phyloP scores from a whole-genome alignment of 2,113 vertebrate species.

The Ploceus nigricollis region DNA sequence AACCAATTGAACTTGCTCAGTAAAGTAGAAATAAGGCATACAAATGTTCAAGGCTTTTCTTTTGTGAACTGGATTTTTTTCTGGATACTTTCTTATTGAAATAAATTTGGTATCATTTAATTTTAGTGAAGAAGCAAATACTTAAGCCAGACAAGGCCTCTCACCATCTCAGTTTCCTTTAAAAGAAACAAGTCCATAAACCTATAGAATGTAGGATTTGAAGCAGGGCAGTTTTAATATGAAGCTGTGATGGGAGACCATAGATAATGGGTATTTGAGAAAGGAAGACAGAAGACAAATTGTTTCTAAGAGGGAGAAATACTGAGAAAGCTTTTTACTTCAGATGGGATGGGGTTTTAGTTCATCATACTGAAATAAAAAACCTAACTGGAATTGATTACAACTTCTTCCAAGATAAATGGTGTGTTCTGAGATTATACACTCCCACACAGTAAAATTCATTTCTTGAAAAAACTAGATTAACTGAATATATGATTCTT shows the following conservation, averaged over 20 bases:
- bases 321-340: not conserved
- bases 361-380: not conserved
- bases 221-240: not conserved
- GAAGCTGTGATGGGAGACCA: not conserved
- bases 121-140: slow-evolving; percentile 46
- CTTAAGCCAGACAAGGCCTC: not conserved
- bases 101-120: slow-evolving; percentile 17
- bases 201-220: not conserved
- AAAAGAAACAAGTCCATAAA: not conserved
- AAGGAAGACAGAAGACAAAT: not conserved
- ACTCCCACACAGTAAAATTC: not conserved
- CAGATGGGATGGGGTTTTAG: not conserved
- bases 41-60: not conserved
- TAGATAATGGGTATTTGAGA: not conserved
- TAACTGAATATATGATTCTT: not conserved
- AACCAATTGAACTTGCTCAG: slow-evolving; percentile 25
- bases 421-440: not conserved
- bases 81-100: not conserved
- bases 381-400: not conserved
- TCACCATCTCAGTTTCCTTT: not conserved
- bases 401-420: not conserved
- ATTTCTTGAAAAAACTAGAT: not conserved
- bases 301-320: not conserved
- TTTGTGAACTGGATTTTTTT: not conserved
- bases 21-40: slow-evolving; percentile 38